Percentiles rank a stretch among this genome's conserved stretches.
These are phyloP conservation scores for Trachelus troglodyta DNA, from an alignment of 2,888 invertebrate species.

Conservation along the genomic window DNA sequence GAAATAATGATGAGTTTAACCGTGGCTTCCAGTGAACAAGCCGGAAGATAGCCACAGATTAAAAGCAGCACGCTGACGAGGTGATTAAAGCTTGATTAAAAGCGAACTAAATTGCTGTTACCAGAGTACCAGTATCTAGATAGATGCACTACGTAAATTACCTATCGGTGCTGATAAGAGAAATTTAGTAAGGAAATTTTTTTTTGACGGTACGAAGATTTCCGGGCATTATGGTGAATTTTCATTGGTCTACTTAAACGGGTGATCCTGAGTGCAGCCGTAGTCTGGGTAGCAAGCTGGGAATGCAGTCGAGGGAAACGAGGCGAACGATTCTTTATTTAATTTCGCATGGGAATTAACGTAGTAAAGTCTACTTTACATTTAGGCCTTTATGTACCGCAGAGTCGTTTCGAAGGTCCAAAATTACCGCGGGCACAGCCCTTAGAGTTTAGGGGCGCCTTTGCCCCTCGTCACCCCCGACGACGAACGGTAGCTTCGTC, in stretches of 20 bases:
- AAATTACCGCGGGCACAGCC: conserved; percentile 30
- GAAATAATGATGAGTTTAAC: conserved; percentile 54
- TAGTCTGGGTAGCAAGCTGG: neutral
- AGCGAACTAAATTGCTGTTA: conserved; percentile 16
- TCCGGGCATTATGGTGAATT: neutral
- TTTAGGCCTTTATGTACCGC: conserved; percentile 53
- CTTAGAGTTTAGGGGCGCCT: conserved; percentile 50
- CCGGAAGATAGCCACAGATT: conserved; percentile 40
- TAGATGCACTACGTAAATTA: neutral
- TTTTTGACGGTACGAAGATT: neutral
- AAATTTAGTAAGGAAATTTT: neutral
- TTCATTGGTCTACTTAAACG: neutral
- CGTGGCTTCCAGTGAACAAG: conserved; percentile 27
- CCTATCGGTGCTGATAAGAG: neutral
- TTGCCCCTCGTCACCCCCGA: conserved; percentile 14
- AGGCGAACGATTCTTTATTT: conserved; percentile 35
- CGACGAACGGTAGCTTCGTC: conserved; percentile 23
- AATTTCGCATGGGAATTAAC: conserved; percentile 54
- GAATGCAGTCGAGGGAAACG: neutral
- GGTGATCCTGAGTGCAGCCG: neutral
- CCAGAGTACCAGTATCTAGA: neutral
- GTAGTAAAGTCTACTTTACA: conserved; percentile 50
- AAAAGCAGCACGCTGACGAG: conserved; percentile 55
- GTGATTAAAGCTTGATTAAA: conserved; percentile 63
- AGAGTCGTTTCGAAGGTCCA: conserved; percentile 36